Percentiles rank a stretch among this genome's conserved stretches.
These are phyloP conservation scores for Ethmia dodecea DNA, from an alignment of 2,888 invertebrate species.

Conservation along the genomic window DNA sequence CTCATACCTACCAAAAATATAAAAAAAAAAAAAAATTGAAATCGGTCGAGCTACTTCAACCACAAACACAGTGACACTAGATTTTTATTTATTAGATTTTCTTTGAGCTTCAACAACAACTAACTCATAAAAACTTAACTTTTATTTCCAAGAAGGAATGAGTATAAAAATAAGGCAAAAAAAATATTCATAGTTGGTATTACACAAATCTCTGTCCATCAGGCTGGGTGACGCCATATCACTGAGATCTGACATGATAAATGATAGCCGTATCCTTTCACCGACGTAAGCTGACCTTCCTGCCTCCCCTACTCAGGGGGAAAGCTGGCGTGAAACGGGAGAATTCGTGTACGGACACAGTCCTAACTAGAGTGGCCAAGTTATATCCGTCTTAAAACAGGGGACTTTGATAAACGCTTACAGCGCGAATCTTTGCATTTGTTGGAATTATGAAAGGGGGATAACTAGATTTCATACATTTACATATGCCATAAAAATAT, in stretches of 20 bases:
- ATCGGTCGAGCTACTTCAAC: too few relatives aligned
- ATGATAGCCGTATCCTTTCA: conserved; percentile 41
- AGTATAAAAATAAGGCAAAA: conserved; percentile 19
- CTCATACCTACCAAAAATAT: too few relatives aligned
- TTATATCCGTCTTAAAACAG: conserved; percentile 46
- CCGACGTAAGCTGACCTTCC: conserved; percentile 34
- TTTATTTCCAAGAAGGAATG: conserved; percentile 3
- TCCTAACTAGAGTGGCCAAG: conserved; percentile 29
- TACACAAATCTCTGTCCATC: conserved; percentile 68
- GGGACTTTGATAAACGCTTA: conserved; percentile 47
- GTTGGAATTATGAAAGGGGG: conserved; percentile 19
- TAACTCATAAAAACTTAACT: too few relatives aligned
- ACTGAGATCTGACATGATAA: conserved; percentile 67
- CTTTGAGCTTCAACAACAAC: too few relatives aligned
- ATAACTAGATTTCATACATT: background rate
- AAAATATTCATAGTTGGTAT: conserved; percentile 61
- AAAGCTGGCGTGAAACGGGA: conserved; percentile 7
- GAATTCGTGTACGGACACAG: conserved; percentile 14
- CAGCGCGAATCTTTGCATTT: conserved; percentile 16
- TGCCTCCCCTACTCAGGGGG: conserved; percentile 13
- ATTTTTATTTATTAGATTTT: too few relatives aligned
- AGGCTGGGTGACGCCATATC: conserved; percentile 53
- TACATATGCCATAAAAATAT: too few relatives aligned
- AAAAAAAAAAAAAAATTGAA: too few relatives aligned
- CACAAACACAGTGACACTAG: too few relatives aligned